Base-by-base conservation (phyloP, 2,888 invertebrate species). In the Crepidodera aurea region DNA sequence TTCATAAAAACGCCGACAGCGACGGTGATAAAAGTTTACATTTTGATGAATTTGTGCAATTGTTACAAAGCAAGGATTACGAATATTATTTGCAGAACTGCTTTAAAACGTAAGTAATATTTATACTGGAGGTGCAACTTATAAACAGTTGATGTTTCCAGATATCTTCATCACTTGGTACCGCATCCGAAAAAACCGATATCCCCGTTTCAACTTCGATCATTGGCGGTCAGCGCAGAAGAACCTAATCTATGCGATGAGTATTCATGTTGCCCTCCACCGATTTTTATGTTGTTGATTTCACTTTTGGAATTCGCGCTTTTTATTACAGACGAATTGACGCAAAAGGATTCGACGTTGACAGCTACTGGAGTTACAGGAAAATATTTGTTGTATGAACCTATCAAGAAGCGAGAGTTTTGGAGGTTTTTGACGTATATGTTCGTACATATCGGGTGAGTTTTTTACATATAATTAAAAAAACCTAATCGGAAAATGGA, bases 351-450 rank as follows among this genome's bases (percentile, higher is more conserved):
- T 56, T 71, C 72, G 73, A 83, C 82, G 10, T 71, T 81, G 62
- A 68, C 59, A 4, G 73, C 70, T 2, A 65, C 67, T 25, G 94
- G 96, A 0, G 93, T 95, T 0, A 87, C 92, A 29, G 90, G 93
- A 6, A 64, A 64, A 29, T 88, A 89, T 50, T 82, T 91, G 4
- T 93, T 98, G 67, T 98, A 96, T 81, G 90, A 94, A 82, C 97
- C 98, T 0, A 84, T 88, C 64, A 88, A 89, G 75, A 86, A 96
- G 65, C 85, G 89, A 59, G 92, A 99, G 82, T 90, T 90, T 0
- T 98, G 98, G 98, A 85, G 98, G 73, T 98, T 90, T 79, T 75
- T 96, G 51, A 92, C 94, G 0, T 99, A 98, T 78, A 96, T 96
- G 95, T 90, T 98, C 78, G 94, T 98, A 18, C 98, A 98, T 81